Conservation (phyloP, 1,140 invertebrate genomes). For the Drosophila murphyi region DNA sequence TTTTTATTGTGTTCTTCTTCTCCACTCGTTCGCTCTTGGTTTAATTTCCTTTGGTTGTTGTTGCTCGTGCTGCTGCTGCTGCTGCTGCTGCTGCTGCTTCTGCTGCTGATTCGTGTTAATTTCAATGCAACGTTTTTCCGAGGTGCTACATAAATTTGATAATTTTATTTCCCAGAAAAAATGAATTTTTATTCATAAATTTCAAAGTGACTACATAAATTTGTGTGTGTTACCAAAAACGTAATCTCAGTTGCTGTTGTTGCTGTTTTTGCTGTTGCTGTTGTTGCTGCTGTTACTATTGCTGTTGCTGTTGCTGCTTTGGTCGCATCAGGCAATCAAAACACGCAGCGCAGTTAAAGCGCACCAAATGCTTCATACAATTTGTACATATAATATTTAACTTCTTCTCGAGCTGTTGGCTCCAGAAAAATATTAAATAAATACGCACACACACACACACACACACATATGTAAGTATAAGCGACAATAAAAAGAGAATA, state of each 20-base stretch:
- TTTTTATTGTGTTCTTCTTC: slow-evolving; percentile 28
- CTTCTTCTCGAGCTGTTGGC: slow-evolving; percentile 20
- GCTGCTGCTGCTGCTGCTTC: slow-evolving; percentile 5
- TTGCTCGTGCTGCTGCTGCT: slow-evolving; percentile 4
- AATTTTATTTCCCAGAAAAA: slow-evolving; percentile 76
- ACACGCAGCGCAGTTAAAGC: slow-evolving; percentile 75
- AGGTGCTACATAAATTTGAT: slow-evolving; percentile 82
- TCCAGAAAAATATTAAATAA: slow-evolving; percentile 75
- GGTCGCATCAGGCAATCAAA: slow-evolving; percentile 68
- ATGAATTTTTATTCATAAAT: slow-evolving; percentile 78
- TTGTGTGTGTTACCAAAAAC: slow-evolving; percentile 71
- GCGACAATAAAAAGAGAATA: slow-evolving; percentile 76
- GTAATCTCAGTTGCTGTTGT: slow-evolving; percentile 22
- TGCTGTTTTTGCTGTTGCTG: not conserved
- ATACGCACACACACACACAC: slow-evolving; percentile 28
- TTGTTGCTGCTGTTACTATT: not conserved
- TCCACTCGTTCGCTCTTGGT: not conserved
- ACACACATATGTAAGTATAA: slow-evolving; percentile 16
- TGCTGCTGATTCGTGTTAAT: slow-evolving; percentile 41
- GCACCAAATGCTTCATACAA: slow-evolving; percentile 71
- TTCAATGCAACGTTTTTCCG: slow-evolving; percentile 40
- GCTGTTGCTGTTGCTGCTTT: not conserved
- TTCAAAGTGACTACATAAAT: slow-evolving; percentile 70
- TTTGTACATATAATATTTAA: slow-evolving; percentile 71
- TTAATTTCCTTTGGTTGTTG: not conserved